phyloP scores from a whole-genome alignment of 2,888 invertebrate species.

The Toxonevra muliebris region DNA sequence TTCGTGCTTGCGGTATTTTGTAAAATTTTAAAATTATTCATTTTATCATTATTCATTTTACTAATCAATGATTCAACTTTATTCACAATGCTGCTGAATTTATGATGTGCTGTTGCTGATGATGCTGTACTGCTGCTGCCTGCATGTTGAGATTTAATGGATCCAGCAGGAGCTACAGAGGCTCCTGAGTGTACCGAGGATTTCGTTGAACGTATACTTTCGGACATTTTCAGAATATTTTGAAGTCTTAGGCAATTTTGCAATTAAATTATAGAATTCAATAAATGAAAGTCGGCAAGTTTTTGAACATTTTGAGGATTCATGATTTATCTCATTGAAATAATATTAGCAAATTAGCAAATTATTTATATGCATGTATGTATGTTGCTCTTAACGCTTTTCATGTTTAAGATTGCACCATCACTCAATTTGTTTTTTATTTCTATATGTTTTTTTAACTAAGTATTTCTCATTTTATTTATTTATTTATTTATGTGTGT shows the following conservation, averaged over 20 bases:
- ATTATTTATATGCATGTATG: too few relatives aligned
- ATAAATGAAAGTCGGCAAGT: too few relatives aligned
- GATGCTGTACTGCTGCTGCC: conserved; percentile 23
- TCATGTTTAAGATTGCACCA: too few relatives aligned
- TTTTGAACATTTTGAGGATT: too few relatives aligned
- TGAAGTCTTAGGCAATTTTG: not conserved
- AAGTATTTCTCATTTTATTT: conserved; percentile 5
- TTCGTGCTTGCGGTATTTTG: conserved; percentile 64
- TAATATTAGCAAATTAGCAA: too few relatives aligned
- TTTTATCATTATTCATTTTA: conserved; percentile 59
- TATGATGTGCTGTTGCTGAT: conserved; percentile 40
- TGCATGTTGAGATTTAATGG: conserved; percentile 18
- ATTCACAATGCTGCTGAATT: conserved; percentile 60
- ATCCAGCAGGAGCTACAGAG: conserved; percentile 21
- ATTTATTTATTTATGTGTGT: conserved; percentile 6
- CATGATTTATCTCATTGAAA: too few relatives aligned
- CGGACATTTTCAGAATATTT: conserved; percentile 53
- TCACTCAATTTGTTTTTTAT: not conserved
- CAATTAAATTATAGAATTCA: not conserved
- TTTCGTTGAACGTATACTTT: conserved; percentile 53
- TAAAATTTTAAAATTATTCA: conserved; percentile 48
- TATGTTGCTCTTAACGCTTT: too few relatives aligned
- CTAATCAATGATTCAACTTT: conserved; percentile 60
- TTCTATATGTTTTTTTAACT: conserved; percentile 14
- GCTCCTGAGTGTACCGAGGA: conserved; percentile 42